These are phyloP conservation scores for Stegostoma tigrinum DNA, from an alignment of 2,113 vertebrate species.

Conservation along the genomic window DNA sequence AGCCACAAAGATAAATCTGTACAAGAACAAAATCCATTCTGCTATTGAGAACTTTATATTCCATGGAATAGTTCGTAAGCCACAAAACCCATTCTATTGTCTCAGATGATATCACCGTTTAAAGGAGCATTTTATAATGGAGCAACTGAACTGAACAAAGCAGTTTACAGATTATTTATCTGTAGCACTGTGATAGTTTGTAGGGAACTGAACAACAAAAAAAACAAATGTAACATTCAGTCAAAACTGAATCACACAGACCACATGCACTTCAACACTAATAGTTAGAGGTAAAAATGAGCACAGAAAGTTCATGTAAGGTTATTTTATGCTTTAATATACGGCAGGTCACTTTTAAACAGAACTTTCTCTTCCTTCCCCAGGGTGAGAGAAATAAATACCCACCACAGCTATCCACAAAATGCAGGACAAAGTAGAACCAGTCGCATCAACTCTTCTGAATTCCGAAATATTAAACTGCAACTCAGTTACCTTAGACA, in stretches of 20 bases:
- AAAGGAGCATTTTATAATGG: background rate
- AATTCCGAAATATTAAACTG: background rate
- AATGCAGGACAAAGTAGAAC: background rate
- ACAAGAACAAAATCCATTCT: background rate
- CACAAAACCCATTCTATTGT: background rate
- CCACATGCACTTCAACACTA: background rate
- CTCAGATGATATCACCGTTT: background rate
- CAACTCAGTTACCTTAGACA: background rate
- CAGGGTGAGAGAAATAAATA: background rate
- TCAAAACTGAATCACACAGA: background rate
- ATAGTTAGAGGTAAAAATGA: background rate
- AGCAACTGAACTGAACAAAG: background rate
- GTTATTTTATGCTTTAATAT: background rate
- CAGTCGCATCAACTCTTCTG: background rate
- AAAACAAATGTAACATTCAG: background rate
- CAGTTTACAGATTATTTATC: background rate
- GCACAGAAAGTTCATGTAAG: background rate
- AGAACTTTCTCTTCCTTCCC: background rate
- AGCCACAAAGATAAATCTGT: background rate
- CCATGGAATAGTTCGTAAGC: background rate
- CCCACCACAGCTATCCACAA: background rate
- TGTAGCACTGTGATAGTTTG: background rate
- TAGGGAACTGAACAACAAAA: background rate
- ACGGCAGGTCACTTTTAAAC: background rate
- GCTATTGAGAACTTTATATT: background rate